Evolutionary conservation across 2,797 vertebrate genomes (phyloP), one percentile per base, ranked within the genome.

Genomic region (Epinephelus coioides): DNA sequence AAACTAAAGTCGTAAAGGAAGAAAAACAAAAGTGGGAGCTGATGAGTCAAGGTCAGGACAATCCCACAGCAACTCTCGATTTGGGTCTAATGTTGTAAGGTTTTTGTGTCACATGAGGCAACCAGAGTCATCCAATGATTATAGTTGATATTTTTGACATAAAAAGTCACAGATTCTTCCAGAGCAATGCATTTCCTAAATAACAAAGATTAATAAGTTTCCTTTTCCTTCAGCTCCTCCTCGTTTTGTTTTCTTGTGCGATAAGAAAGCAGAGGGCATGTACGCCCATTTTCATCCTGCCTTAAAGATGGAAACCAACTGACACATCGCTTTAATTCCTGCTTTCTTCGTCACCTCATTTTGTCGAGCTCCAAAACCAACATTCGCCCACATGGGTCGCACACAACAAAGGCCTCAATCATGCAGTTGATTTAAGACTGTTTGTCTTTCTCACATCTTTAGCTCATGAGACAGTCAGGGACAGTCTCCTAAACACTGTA

Each of bases 11-110:
- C 8, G 2, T 5, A 64, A 71, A 81, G 67, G 71, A 86, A 81
- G 82, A 69, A 81, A 80, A 90, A 87, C 64, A 88, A 75, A 71
- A 62, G 62, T 11, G 5, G 57, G 55, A 7, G 57, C 13, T 55
- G 54, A 43, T 19, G 25, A 53, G 38, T 50, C 47, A 44, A 60
- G 78, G 84, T 86, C 21, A 43, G 60, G 23, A 4, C 13, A 1
- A n/a, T 81, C 77, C 46, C 82, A 82, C 40, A 50, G 23, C 34
- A 13, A 0, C 56, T 55, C 40, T 51, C 4, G 1, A 44, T 77
- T 83, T 68, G 53, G 57, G 9, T 62, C 56, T 40, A 38, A 0
- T 46, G 23, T 71, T 30, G 5, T 30, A 6, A 34, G 34, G 34
- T 34, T 34, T 34, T 34, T 34, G 60, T 3, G 17, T n/a, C 15